Conservation (phyloP, 2,113 vertebrate species). For the Pelvicachromis taeniatus region DNA sequence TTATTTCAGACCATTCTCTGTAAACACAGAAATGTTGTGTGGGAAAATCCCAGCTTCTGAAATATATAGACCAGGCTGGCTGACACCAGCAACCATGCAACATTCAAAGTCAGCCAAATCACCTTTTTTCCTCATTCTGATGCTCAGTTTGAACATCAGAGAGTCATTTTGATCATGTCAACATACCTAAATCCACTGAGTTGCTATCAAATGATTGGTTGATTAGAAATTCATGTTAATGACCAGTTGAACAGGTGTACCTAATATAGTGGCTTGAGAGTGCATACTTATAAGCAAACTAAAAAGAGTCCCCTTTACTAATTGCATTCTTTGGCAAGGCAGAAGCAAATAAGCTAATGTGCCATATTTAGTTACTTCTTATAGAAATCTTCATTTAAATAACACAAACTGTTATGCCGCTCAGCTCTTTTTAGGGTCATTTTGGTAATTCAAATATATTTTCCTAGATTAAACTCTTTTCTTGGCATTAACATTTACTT, state of each 20-base stretch:
- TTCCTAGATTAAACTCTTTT: conserved; percentile 24
- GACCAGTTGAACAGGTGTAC: too few relatives aligned
- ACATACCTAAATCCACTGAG: neutral
- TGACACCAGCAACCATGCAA: neutral
- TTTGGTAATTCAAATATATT: neutral
- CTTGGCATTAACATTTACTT: conserved; percentile 25
- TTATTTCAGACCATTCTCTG: neutral
- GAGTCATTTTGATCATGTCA: neutral
- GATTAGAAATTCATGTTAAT: too few relatives aligned
- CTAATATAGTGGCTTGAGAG: neutral
- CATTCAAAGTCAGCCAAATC: neutral
- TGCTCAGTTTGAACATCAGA: neutral
- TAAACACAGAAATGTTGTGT: neutral
- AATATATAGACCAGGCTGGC: neutral
- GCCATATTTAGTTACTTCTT: neutral
- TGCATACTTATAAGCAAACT: neutral
- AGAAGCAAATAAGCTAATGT: neutral
- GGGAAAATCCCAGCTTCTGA: neutral
- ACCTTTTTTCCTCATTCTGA: neutral
- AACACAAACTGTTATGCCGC: conserved; percentile 7
- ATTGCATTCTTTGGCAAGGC: neutral
- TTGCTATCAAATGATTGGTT: too few relatives aligned
- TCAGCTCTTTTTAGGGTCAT: conserved; percentile 4
- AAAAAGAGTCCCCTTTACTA: neutral
- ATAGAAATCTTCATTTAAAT: conserved; percentile 7